Evolutionary conservation across 2,888 invertebrate genomes (phyloP).

Genomic region (Drosophila atripex): DNA sequence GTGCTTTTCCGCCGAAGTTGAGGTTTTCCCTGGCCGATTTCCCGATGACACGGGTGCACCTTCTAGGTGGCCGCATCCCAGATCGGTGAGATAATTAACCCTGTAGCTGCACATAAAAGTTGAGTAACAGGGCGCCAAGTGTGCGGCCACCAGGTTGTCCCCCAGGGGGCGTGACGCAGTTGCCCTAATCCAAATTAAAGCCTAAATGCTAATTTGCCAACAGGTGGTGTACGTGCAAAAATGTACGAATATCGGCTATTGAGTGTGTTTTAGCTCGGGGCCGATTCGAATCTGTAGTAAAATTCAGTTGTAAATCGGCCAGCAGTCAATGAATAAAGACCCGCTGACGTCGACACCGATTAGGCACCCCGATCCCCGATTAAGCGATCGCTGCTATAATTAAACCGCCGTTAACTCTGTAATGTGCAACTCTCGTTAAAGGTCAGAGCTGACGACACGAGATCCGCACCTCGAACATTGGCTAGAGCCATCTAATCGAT

Average conservation of each 20-base stretch:
- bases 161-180: conserved; percentile 23
- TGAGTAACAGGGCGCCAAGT: conserved; percentile 22
- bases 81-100: conserved; percentile 31
- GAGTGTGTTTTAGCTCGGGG: not conserved
- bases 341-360: conserved; percentile 53
- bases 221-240: conserved; percentile 59
- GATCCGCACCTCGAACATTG: conserved; percentile 33
- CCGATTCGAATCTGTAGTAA: conserved; percentile 32
- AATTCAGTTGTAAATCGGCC: conserved; percentile 39
- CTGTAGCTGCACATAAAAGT: conserved; percentile 18
- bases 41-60: conserved; percentile 20
- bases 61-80: not conserved
- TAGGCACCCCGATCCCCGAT: conserved; percentile 2
- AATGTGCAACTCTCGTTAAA: conserved; percentile 38
- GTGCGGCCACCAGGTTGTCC: not conserved
- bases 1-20: conserved; percentile 7
- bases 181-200: conserved; percentile 27
- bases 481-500: conserved; percentile 23
- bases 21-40: conserved; percentile 21
- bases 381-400: conserved; percentile 37
- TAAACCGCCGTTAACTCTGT: conserved; percentile 40
- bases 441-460: conserved; percentile 70
- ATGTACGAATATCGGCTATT: conserved; percentile 38
- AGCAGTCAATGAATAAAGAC: conserved; percentile 53
- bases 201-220: conserved; percentile 29